Evolutionary conservation across 2,113 vertebrate genomes (phyloP).

Genomic region (Antennarius striatus): DNA sequence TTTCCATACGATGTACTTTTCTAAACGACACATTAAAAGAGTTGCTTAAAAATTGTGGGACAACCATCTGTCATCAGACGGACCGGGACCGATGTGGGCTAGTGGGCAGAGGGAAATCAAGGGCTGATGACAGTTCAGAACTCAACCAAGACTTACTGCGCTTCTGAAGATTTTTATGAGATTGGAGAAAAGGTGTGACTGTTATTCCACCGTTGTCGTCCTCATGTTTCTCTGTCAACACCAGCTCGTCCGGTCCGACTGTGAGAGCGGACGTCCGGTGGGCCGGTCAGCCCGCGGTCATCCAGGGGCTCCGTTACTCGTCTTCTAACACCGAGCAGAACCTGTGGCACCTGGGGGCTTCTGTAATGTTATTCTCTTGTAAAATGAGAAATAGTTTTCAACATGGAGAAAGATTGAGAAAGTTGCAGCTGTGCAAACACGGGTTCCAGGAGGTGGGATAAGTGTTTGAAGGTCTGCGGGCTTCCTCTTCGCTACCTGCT

Average conservation of each 20-base stretch:
- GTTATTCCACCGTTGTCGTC: slow-evolving; percentile 35
- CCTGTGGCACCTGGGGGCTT: slow-evolving; percentile 45
- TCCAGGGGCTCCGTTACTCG: slow-evolving; percentile 32
- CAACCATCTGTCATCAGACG: too few species aligned
- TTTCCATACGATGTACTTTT: too few species aligned
- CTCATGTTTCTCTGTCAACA: slow-evolving; percentile 69
- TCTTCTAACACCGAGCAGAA: slow-evolving; percentile 22
- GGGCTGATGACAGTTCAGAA: slow-evolving; percentile 53
- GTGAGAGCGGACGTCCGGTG: slow-evolving; percentile 55
- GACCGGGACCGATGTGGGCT: background rate
- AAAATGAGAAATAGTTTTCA: slow-evolving; percentile 47
- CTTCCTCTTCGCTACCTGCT: slow-evolving; percentile 35
- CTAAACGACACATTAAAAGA: too few species aligned
- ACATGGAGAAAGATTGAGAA: slow-evolving; percentile 37
- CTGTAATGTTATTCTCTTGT: slow-evolving; percentile 52
- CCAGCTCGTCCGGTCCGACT: slow-evolving; percentile 26
- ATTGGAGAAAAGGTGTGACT: slow-evolving; percentile 17
- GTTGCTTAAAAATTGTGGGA: too few species aligned
- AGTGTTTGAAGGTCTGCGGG: slow-evolving; percentile 32
- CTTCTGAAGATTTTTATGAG: slow-evolving; percentile 49
- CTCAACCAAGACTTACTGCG: slow-evolving; percentile 44
- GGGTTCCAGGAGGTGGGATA: slow-evolving; percentile 30
- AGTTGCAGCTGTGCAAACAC: slow-evolving; percentile 74
- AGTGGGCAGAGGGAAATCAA: slow-evolving; percentile 41
- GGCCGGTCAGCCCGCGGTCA: slow-evolving; percentile 47